Conservation (phyloP, 2,888 invertebrate species). For the Sthenelais limicola region DNA sequence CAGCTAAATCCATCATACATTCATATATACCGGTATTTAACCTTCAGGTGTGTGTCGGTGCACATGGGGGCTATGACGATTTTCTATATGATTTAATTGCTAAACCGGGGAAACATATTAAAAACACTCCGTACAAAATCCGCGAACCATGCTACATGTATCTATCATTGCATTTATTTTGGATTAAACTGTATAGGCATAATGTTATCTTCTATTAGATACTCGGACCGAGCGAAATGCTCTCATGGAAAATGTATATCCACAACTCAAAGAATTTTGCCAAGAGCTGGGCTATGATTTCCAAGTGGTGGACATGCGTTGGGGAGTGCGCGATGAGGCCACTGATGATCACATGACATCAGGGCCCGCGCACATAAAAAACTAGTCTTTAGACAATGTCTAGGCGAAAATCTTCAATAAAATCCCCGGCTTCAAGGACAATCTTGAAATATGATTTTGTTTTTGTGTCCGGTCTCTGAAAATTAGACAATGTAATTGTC, state of each 20-base stretch:
- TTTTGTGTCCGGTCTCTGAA: too few relatives aligned
- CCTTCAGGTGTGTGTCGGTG: background rate
- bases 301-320: conserved; percentile 40
- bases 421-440: too few relatives aligned
- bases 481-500: too few relatives aligned
- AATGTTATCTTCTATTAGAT: conserved; percentile 1
- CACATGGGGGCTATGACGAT: background rate
- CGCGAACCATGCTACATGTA: too few relatives aligned
- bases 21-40: background rate
- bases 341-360: conserved; percentile 40
- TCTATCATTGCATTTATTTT: too few relatives aligned
- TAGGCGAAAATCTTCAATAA: too few relatives aligned
- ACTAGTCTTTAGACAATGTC: too few relatives aligned
- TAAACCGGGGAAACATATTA: background rate
- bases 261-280: conserved; percentile 21
- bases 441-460: too few relatives aligned
- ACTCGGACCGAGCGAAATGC: conserved; percentile 28
- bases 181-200: too few relatives aligned
- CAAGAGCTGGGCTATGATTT: conserved; percentile 34
- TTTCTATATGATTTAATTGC: background rate
- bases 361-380: too few relatives aligned
- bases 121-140: too few relatives aligned
- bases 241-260: conserved; percentile 26
- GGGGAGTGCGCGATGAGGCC: conserved; percentile 37
- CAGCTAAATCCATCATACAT: background rate